phyloP scores from a whole-genome alignment of 2,888 invertebrate species.

The Tinea semifulvella region DNA sequence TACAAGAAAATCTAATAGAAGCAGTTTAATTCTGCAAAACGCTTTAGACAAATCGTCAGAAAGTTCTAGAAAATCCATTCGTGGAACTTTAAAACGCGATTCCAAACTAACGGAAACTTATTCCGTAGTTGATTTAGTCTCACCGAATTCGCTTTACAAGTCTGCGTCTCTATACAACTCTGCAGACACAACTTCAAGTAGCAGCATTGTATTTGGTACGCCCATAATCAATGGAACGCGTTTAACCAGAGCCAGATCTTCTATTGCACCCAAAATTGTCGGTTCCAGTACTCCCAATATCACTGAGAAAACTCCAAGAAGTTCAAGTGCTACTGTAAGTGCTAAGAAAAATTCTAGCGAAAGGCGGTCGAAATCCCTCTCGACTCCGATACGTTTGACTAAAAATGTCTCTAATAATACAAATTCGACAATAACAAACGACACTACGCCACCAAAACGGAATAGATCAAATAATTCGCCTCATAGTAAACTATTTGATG shows the following conservation, averaged over 20 bases:
- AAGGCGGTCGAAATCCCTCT: too few species aligned
- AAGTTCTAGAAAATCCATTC: conserved; percentile 17
- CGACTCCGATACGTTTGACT: too few species aligned
- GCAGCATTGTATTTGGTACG: conserved; percentile 27
- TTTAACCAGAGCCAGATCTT: conserved; percentile 27
- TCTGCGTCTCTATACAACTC: conserved; percentile 37
- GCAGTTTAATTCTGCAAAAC: too few species aligned
- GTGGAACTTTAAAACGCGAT: too few species aligned
- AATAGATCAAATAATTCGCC: not conserved
- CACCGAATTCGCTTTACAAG: conserved; percentile 32
- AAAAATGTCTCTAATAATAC: not conserved
- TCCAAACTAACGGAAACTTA: conserved; percentile 35
- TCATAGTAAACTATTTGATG: not conserved
- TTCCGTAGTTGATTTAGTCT: conserved; percentile 49
- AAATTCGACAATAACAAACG: not conserved
- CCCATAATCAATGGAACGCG: conserved; percentile 18
- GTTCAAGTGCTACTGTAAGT: not conserved
- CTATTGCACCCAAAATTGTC: conserved; percentile 25
- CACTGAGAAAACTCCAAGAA: conserved; percentile 19
- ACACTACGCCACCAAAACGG: not conserved
- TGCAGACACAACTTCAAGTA: conserved; percentile 20
- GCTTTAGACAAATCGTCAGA: conserved; percentile 13
- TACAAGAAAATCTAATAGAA: too few species aligned
- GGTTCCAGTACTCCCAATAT: conserved; percentile 44
- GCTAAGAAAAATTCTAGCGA: too few species aligned